Evolutionary conservation across 2,888 invertebrate species (phyloP).

Genomic region (Callosobruchus maculatus): DNA sequence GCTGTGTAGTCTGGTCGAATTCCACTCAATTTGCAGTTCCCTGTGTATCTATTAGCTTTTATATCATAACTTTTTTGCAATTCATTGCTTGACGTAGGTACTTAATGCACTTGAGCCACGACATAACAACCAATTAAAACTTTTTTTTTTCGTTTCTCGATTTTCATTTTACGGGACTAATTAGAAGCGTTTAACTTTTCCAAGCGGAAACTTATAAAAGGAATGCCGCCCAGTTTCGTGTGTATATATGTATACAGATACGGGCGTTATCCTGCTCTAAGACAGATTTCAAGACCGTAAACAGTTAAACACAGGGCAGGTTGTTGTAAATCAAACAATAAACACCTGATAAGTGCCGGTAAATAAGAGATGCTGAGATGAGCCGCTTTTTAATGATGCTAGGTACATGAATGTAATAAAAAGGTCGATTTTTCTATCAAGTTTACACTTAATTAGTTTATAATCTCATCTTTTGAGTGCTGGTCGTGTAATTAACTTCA

Average conservation of each 20-base stretch:
- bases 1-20: too few species aligned
- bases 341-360: conserved; percentile 25
- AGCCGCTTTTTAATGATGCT: not conserved
- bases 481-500: not conserved
- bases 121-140: not conserved
- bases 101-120: too few species aligned
- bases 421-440: not conserved
- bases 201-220: not conserved
- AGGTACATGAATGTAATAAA: not conserved
- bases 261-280: not conserved
- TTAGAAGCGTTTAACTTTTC: not conserved
- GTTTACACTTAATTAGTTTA: not conserved
- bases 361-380: not conserved
- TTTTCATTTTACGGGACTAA: not conserved
- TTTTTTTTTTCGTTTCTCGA: too few species aligned
- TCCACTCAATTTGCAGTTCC: too few species aligned
- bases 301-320: conserved; percentile 22
- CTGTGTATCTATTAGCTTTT: too few species aligned
- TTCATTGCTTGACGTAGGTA: too few species aligned
- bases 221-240: not conserved
- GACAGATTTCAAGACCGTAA: conserved; percentile 2
- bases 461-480: not conserved
- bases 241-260: not conserved
- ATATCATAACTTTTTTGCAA: too few species aligned
- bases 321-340: conserved; percentile 34